Conservation (phyloP, 2,797 vertebrate species). For the Vipera ursinii region DNA sequence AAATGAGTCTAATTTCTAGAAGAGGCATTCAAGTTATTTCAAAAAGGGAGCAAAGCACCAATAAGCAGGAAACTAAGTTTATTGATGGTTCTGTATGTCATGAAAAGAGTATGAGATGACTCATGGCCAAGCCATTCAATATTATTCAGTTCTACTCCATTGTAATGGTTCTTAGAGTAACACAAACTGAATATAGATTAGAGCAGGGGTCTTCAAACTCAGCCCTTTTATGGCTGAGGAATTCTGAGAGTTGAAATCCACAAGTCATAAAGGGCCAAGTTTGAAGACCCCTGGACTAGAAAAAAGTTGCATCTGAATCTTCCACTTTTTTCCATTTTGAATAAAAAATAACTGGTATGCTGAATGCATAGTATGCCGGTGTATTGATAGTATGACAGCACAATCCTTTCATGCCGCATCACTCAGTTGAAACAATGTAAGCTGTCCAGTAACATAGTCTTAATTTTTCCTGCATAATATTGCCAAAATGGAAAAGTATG, state of each 20-base stretch:
- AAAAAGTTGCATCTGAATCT: not conserved
- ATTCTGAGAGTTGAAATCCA: too few species aligned
- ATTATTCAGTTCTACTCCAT: not conserved
- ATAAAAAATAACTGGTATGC: not conserved
- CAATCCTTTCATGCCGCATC: not conserved
- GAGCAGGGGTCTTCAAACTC: too few species aligned
- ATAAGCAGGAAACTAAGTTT: not conserved
- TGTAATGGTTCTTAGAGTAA: not conserved
- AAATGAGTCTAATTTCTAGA: not conserved
- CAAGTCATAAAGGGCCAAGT: too few species aligned
- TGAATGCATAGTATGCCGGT: too few species aligned
- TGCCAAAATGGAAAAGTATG: not conserved
- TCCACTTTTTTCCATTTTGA: not conserved
- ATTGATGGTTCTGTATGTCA: fast-evolving
- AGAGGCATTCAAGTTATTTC: not conserved
- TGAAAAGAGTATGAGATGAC: not conserved
- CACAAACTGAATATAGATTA: not conserved
- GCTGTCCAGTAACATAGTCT: too few species aligned
- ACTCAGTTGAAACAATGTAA: not conserved
- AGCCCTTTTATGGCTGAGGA: too few species aligned
- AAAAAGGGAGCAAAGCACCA: not conserved
- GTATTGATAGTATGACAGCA: not conserved
- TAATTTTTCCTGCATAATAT: not conserved
- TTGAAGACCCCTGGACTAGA: not conserved
- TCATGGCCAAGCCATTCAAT: not conserved